Percentiles rank a stretch among this genome's conserved stretches.
Evolutionary conservation across 2,888 invertebrate species (phyloP).

Genomic region (Pristionchus fissidentatus): DNA sequence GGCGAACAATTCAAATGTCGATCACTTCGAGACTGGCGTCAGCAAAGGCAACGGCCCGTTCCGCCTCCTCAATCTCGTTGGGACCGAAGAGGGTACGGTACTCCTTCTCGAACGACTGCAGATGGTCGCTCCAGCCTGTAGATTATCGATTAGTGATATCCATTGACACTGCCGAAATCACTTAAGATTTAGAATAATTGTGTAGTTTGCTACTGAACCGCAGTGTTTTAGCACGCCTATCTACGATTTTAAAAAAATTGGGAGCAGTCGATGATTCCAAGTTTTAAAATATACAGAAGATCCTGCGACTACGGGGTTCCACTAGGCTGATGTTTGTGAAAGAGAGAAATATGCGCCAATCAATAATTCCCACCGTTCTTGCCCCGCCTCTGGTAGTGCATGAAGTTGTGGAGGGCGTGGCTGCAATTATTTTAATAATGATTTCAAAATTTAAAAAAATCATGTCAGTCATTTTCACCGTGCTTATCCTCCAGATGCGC

Average conservation of each 20-base stretch:
- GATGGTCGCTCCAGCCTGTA: constrained; percentile 20
- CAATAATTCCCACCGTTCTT: constrained; percentile 26
- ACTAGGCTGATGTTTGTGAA: no score
- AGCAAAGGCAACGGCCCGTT: constrained; percentile 21
- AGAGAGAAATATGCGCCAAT: no score
- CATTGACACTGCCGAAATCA: no score
- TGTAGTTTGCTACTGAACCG: no score
- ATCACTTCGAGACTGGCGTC: constrained; percentile 39
- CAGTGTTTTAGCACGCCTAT: neutral
- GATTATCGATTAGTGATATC: neutral
- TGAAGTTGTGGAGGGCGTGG: constrained; percentile 38
- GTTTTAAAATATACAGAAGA: neutral
- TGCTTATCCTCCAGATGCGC: no score
- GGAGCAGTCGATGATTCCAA: neutral
- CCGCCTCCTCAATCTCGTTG: constrained; percentile 44
- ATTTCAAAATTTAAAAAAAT: no score
- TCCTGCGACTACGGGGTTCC: neutral
- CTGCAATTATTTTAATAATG: neutral
- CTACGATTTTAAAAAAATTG: neutral
- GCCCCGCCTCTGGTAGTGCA: neutral
- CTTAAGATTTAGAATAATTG: no score
- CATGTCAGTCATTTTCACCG: neutral
- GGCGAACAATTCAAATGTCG: neutral
- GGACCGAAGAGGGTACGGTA: neutral
- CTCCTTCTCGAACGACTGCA: neutral